Base-by-base conservation (phyloP, 2,888 invertebrate genomes). In the Strigamia transsilvanica region DNA sequence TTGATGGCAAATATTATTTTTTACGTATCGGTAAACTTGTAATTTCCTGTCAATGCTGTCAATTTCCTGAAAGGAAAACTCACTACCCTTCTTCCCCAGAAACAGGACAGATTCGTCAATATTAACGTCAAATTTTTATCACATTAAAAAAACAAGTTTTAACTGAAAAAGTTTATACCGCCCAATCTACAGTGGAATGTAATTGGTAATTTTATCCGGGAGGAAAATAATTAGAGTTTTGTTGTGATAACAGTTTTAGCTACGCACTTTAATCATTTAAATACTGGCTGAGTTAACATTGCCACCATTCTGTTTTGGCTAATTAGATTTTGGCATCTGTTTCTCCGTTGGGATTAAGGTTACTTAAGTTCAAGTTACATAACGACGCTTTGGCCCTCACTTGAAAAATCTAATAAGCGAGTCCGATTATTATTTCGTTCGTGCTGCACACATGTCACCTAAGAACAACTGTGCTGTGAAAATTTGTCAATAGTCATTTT, bases 1-100 rank as follows among this genome's bases (percentile, higher is more conserved):
- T 46, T 15, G 46, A 46, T 46, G 46, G 46, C 46, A 46, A 46
- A 46, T 46, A 46, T 46, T 27, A 27, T 27, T 27, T 27, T 46
- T 46, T 46, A 46, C 46, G 46, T 46, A 46, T 46, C 46, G 46
- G n/a, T 13, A 46, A 46, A 46, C 46, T 15, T 46, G 46, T 46
- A 46, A 46, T 46, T 46, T 46, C 46, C 46, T 46, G 46, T 46
- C 46, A 46, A 46, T 46, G 46, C 46, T 46, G 46, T 46, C 46
- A 46, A 46, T 46, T 46, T 46, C 46, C 46, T 46, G 46, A 46
- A 46, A 46, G 46, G 15, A 46, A 46, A 46, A 46, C 46, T 13
- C 15, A 4, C 46, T 2, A 15, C 42, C 13, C 42, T 42, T 42
- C 42, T 13, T 46, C 5, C 15, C 6, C 15, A 12, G 46, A 46